Conservation (phyloP, 2,888 invertebrate genomes). For the Drosophila anceps region DNA sequence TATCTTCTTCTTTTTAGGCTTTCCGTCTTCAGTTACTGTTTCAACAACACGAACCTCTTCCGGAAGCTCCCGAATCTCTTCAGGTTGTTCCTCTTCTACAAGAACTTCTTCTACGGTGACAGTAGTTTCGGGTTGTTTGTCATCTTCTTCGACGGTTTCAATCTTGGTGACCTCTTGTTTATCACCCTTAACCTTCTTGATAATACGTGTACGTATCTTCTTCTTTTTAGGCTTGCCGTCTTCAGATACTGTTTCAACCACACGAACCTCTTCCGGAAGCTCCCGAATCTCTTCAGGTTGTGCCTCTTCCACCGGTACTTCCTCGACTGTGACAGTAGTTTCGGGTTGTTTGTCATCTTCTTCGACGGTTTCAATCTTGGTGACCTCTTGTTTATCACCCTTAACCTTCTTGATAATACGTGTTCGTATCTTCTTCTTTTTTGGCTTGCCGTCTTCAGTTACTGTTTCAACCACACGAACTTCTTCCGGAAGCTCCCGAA, state of each 20-base stretch:
- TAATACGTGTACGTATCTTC: constrained; percentile 66
- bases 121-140: constrained; percentile 60
- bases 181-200: constrained; percentile 70
- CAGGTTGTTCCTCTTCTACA: constrained; percentile 39
- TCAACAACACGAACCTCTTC: constrained; percentile 63
- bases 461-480: constrained; percentile 57
- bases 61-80: constrained; percentile 55
- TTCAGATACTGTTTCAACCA: constrained; percentile 56
- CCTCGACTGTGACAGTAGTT: constrained; percentile 62
- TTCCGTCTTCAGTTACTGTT: constrained; percentile 54
- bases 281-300: constrained; percentile 47
- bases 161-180: constrained; percentile 71
- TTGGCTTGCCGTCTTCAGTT: constrained; percentile 59
- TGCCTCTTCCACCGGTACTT: constrained; percentile 44
- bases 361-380: constrained; percentile 71
- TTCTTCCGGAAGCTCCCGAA: constrained; percentile 61
- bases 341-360: constrained; percentile 66
- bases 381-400: constrained; percentile 69
- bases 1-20: constrained; percentile 54
- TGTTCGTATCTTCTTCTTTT: constrained; percentile 65
- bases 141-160: constrained; percentile 71
- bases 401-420: constrained; percentile 69
- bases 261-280: constrained; percentile 64
- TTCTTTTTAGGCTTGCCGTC: constrained; percentile 62
- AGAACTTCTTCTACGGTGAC: constrained; percentile 58